Evolutionary conservation across 2,888 invertebrate species (phyloP).

Genomic region (Acleris holmiana): DNA sequence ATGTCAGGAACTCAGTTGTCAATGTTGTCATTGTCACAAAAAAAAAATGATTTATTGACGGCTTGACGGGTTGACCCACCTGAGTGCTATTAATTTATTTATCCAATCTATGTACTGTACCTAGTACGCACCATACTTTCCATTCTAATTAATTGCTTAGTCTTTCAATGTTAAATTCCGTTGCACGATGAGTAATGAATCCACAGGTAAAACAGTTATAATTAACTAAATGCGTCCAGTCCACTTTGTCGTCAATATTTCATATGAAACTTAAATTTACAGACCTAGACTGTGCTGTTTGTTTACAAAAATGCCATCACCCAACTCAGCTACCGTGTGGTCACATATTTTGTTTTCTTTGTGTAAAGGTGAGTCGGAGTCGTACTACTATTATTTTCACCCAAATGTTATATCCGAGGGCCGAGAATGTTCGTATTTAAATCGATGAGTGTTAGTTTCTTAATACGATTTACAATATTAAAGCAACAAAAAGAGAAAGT

Average conservation of each 20-base stretch:
- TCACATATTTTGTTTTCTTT: conserved; percentile 98
- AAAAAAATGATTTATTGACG: too few relatives aligned
- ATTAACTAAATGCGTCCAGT: background rate
- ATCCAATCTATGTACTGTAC: too few relatives aligned
- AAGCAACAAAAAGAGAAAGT: too few relatives aligned
- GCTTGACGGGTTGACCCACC: too few relatives aligned
- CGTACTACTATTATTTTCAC: background rate
- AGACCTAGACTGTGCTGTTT: conserved; percentile 93
- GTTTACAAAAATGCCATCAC: conserved; percentile 94
- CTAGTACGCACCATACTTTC: too few relatives aligned
- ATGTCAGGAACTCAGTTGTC: too few relatives aligned
- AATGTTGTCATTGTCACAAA: too few relatives aligned
- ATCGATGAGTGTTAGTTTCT: too few relatives aligned
- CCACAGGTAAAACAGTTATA: conserved; percentile 16
- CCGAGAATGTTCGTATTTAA: too few relatives aligned
- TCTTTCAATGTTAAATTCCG: conserved; percentile 5
- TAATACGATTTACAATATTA: too few relatives aligned
- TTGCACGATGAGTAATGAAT: conserved; percentile 26
- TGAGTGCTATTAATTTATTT: too few relatives aligned
- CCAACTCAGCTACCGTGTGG: conserved; percentile 97
- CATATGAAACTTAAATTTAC: conserved; percentile 38
- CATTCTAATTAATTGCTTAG: background rate
- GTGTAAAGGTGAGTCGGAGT: conserved; percentile 88
- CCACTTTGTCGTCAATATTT: background rate
- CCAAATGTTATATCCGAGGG: too few relatives aligned